These are phyloP conservation scores for Disparrhopalites patrizii DNA, from an alignment of 2,888 invertebrate genomes.

Conservation along the genomic window DNA sequence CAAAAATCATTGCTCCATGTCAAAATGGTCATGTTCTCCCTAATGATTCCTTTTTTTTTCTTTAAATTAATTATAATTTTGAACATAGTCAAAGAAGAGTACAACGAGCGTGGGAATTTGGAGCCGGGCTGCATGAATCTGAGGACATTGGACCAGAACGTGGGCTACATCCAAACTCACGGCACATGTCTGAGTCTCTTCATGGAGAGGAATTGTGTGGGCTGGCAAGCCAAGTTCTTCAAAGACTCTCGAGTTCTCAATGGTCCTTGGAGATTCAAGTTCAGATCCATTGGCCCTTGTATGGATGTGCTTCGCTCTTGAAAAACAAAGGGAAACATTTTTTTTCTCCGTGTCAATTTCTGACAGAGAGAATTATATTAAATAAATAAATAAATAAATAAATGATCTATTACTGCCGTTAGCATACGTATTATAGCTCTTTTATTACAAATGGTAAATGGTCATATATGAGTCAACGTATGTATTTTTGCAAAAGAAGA, in stretches of 20 bases:
- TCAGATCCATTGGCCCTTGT: neutral
- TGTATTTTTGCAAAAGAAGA: too few species aligned
- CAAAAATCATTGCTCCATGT: too few species aligned
- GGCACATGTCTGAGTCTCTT: neutral
- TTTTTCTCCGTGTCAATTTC: too few species aligned
- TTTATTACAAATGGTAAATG: too few species aligned
- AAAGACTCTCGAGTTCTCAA: neutral
- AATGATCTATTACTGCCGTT: too few species aligned
- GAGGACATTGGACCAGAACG: slow-evolving; percentile 4
- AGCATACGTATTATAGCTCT: too few species aligned
- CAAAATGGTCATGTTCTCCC: too few species aligned
- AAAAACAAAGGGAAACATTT: neutral
- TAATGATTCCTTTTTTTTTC: too few species aligned
- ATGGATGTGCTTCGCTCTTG: neutral
- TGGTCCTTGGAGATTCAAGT: slow-evolving; percentile 1
- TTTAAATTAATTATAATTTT: neutral
- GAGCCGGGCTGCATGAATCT: slow-evolving; percentile 1
- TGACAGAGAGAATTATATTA: too few species aligned
- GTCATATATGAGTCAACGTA: too few species aligned
- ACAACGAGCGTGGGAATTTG: neutral
- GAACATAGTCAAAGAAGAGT: neutral
- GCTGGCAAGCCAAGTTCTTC: slow-evolving; percentile 2
- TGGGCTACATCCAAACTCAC: slow-evolving; percentile 3
- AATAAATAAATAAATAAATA: too few species aligned
- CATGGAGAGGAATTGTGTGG: neutral